A percentile compares a stretch with the other conserved stretches of the same genome.
phyloP scores from a whole-genome alignment of 1,140 invertebrate species.

The Drosophila azteca region DNA sequence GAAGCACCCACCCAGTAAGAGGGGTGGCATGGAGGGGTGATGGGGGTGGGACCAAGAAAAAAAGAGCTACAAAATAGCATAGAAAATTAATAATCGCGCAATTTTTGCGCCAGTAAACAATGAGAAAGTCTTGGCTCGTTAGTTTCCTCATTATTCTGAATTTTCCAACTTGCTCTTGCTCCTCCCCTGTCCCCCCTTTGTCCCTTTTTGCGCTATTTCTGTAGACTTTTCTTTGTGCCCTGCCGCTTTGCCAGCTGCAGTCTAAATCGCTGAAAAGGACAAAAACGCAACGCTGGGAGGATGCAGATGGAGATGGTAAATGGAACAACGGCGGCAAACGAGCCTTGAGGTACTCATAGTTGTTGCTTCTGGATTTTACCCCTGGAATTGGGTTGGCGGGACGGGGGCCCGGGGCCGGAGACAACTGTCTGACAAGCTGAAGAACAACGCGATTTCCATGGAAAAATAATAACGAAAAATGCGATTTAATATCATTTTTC shows the following conservation, averaged over 20 bases:
- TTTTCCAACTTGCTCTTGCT: constrained; percentile 57
- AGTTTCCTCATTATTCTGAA: constrained; percentile 82
- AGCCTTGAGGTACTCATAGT: constrained; percentile 32
- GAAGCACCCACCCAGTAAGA: constrained; percentile 6
- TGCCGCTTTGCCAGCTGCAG: constrained; percentile 47
- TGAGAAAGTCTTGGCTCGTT: constrained; percentile 81
- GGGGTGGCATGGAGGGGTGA: too few species aligned
- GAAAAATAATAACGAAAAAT: constrained; percentile 69
- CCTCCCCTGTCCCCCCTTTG: too few species aligned
- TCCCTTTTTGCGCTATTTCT: constrained; percentile 10
- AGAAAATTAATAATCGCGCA: constrained; percentile 82
- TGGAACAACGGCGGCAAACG: constrained; percentile 33
- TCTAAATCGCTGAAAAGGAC: constrained; percentile 45
- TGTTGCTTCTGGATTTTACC: constrained; percentile 2
- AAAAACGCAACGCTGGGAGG: constrained; percentile 28
- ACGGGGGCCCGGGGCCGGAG: constrained; percentile 21
- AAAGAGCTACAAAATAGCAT: constrained; percentile 75
- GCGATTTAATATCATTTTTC: constrained; percentile 66
- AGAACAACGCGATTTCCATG: constrained; percentile 43
- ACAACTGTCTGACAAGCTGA: constrained; percentile 57
- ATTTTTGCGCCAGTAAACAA: constrained; percentile 81
- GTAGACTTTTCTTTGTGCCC: constrained; percentile 41
- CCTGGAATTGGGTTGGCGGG: constrained; percentile 6
- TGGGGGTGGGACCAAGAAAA: constrained; percentile 27
- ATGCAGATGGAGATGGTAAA: constrained; percentile 25